A percentile compares a stretch with the other conserved stretches of the same genome.
phyloP scores from a whole-genome alignment of 2,113 vertebrate genomes.

The Xiphorhynchus elegans region DNA sequence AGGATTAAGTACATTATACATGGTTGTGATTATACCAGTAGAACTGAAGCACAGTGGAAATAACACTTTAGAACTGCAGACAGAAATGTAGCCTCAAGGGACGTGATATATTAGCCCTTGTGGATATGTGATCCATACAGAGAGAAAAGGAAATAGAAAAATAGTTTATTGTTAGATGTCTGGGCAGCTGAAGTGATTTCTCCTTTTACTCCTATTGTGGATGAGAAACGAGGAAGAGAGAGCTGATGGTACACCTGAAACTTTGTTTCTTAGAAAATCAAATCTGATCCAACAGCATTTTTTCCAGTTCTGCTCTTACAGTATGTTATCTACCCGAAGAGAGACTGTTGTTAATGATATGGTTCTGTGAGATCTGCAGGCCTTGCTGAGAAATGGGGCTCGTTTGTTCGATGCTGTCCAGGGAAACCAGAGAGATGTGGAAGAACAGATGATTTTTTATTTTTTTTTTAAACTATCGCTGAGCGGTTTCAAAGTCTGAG shows the following conservation, averaged over 20 bases:
- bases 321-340: background rate
- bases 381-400: background rate
- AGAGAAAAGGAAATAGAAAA: slow-evolving; percentile 57
- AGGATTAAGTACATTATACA: slow-evolving; percentile 73
- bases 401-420: background rate
- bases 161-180: slow-evolving; percentile 24
- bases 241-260: background rate
- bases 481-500: background rate
- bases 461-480: background rate
- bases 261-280: background rate
- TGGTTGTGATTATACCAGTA: slow-evolving; percentile 65
- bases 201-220: background rate
- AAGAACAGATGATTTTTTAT: background rate
- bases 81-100: slow-evolving; percentile 62
- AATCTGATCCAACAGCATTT: background rate
- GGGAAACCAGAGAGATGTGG: background rate
- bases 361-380: background rate
- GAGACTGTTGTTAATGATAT: background rate
- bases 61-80: slow-evolving; percentile 59
- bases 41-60: slow-evolving; percentile 70
- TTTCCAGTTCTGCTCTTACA: background rate
- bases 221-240: slow-evolving; percentile 8
- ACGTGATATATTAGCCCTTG: slow-evolving; percentile 69
- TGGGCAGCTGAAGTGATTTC: slow-evolving; percentile 17
- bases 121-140: slow-evolving; percentile 64